These are phyloP conservation scores for Brachyptera risi DNA, from an alignment of 2,888 invertebrate genomes.

Conservation along the genomic window DNA sequence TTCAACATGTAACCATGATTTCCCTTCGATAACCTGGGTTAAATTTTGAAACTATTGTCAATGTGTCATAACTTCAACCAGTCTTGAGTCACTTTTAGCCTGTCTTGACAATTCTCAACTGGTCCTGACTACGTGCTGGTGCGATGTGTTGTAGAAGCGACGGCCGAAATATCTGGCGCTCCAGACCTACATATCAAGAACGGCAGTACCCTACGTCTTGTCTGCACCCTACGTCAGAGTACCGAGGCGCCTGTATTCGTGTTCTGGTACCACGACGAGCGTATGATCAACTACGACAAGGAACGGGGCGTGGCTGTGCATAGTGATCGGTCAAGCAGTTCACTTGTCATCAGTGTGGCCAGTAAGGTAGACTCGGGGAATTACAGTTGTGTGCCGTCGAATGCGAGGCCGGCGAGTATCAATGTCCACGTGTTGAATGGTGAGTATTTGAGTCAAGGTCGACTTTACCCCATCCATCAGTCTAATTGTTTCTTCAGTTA, in stretches of 20 bases:
- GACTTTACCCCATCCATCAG: too few species aligned
- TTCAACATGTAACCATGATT: too few species aligned
- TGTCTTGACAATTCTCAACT: too few species aligned
- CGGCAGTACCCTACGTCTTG: slow-evolving; percentile 65
- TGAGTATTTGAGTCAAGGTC: slow-evolving; percentile 52
- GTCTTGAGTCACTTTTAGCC: too few species aligned
- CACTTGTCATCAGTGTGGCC: slow-evolving; percentile 61
- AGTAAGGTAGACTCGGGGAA: slow-evolving; percentile 75
- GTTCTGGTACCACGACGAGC: slow-evolving; percentile 76
- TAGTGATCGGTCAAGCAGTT: slow-evolving; percentile 69
- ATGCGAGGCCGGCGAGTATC: slow-evolving; percentile 82
- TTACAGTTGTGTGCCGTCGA: slow-evolving; percentile 85
- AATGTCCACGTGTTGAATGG: slow-evolving; percentile 88
- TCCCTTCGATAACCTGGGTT: too few species aligned
- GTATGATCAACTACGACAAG: slow-evolving; percentile 88
- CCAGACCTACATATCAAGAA: slow-evolving; percentile 68
- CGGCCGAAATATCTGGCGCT: slow-evolving; percentile 65
- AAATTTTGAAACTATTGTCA: too few species aligned
- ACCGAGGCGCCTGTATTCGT: slow-evolving; percentile 60
- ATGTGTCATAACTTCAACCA: too few species aligned
- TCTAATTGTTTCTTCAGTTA: too few species aligned
- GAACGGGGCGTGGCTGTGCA: slow-evolving; percentile 85
- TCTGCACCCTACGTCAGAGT: slow-evolving; percentile 63
- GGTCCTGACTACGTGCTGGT: too few species aligned
- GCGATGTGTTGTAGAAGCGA: slow-evolving; percentile 61